Percentiles rank a stretch among this genome's conserved stretches.
Conservation (phyloP, 2,888 invertebrate genomes). For the Clepsis dumicolana region DNA sequence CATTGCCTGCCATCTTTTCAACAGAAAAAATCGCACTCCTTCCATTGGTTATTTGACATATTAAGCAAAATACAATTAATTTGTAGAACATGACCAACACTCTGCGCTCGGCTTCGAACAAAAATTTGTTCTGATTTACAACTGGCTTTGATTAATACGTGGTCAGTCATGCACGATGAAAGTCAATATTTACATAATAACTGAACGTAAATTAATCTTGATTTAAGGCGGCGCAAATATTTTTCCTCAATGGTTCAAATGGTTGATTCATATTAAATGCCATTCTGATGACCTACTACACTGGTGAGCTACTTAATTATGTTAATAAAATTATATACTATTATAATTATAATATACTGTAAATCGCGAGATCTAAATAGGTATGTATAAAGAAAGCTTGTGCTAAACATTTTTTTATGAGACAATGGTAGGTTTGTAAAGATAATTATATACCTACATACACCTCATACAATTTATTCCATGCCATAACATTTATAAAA, state of each 20-base stretch:
- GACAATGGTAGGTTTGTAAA: too few species aligned
- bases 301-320: background rate
- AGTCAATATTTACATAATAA: background rate
- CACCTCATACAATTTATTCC: too few species aligned
- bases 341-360: too few species aligned
- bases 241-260: too few species aligned
- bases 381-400: too few species aligned
- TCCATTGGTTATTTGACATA: background rate
- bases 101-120: background rate
- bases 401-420: too few species aligned
- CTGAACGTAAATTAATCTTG: background rate
- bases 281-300: background rate
- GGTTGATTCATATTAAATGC: background rate
- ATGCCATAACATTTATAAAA: too few species aligned
- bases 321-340: background rate
- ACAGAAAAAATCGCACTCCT: background rate
- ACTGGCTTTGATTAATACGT: background rate
- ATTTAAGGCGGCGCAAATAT: background rate
- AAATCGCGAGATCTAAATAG: too few species aligned
- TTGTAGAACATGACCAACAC: conserved; percentile 16
- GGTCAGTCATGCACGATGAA: background rate
- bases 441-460: too few species aligned
- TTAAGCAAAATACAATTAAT: conserved; percentile 3
- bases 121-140: background rate
- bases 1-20: background rate